Evolutionary conservation across 2,797 vertebrate genomes (phyloP), one percentile per base, ranked within the genome.

Genomic region (Spinus olivaceus): DNA sequence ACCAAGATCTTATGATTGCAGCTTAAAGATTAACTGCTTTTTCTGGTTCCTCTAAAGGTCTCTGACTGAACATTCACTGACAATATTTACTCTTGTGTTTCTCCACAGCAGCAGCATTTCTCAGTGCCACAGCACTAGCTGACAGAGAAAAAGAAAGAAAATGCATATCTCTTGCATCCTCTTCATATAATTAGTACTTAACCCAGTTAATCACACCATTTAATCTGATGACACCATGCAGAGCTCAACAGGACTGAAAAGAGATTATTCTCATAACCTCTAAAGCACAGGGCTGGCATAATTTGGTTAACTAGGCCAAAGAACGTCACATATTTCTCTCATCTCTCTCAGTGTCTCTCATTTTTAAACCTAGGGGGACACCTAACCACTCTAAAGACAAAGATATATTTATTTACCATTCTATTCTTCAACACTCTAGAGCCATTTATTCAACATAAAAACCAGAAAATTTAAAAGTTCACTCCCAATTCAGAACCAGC

Each of bases 181-280:
- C 30, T 69, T 69, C 27, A 69, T 61, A 82, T 88, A 89, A 87
- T 87, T 69, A 92, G 67, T 78, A 57, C 78, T 91, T 86, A 94
- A 79, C 23, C 50, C 84, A 87, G 66, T 56, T 96, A 86, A 92
- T 94, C 78, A 76, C 50, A 74, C 42, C 50, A 79, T 16, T 76
- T 95, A 84, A 92, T 84, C 89, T 91, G 63, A 63, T 74, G 66
- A 79, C 78, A 86, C 60, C n/a, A 78, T 22, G 56, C 39, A 87
- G 67, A 89, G 71, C 25, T 89, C 56, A 84, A 78, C 12, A 87
- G 60, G 56, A 77, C 65, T 85, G 51, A 28, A 82, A 77, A 82
- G 64, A 64, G 76, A 77, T 89, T 92, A 70, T 88, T 89, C 60
- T 85, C 56, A 82, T 77, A 90, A 80, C 78, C 30, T 69, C 39